These are phyloP conservation scores for Bubo scandiacus DNA, from an alignment of 2,113 vertebrate species.

Conservation along the genomic window DNA sequence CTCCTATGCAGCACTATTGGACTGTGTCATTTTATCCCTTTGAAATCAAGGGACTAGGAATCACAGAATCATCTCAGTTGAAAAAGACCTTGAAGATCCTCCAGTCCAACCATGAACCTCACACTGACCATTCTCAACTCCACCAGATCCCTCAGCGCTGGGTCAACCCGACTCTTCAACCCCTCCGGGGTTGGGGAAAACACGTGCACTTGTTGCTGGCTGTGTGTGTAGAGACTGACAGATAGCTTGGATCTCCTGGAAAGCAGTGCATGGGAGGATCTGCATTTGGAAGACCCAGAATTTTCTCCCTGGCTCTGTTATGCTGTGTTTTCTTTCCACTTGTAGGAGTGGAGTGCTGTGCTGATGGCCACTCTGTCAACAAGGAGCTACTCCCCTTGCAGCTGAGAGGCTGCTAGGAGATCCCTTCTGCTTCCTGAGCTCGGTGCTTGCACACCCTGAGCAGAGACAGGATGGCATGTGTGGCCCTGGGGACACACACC, in stretches of 20 bases:
- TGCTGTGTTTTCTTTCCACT: neutral
- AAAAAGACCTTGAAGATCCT: no score
- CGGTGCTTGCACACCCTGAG: accelerated
- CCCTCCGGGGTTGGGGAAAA: no score
- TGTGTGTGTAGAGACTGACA: neutral
- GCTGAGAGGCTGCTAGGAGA: neutral
- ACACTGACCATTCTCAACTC: no score
- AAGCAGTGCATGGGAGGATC: neutral
- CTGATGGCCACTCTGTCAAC: neutral
- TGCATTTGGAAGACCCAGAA: neutral
- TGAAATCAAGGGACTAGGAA: neutral
- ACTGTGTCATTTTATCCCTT: neutral
- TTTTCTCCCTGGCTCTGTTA: neutral
- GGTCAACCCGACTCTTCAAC: no score
- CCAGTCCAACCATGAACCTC: no score
- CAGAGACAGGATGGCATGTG: accelerated
- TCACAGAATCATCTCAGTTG: no score
- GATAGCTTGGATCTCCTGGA: neutral
- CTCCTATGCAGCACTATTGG: accelerated
- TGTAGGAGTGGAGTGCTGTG: slow-evolving; percentile 9
- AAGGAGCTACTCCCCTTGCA: neutral
- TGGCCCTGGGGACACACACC: neutral
- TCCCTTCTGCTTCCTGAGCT: neutral
- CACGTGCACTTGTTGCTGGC: accelerated
- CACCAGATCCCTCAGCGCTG: no score